Evolutionary conservation across 2,113 vertebrate genomes (phyloP).

Genomic region (Eubucco bourcierii): DNA sequence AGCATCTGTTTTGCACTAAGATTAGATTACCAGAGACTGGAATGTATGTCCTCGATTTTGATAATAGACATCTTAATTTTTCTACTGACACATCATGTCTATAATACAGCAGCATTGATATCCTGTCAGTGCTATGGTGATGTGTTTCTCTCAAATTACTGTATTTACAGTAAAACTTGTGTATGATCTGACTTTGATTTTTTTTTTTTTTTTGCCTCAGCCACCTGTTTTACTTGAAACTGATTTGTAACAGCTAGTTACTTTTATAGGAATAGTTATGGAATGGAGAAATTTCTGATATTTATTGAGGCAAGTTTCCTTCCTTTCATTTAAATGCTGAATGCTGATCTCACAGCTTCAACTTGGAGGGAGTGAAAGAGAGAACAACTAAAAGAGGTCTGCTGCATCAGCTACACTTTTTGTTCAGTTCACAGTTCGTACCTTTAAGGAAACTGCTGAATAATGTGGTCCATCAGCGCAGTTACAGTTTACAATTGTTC

Average conservation of each 20-base stretch:
- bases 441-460: constrained; percentile 70
- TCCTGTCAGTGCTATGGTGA: constrained; percentile 50
- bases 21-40: constrained; percentile 62
- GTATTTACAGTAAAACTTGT: constrained; percentile 67
- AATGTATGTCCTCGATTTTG: constrained; percentile 66
- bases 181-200: constrained; percentile 62
- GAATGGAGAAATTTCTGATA: constrained; percentile 54
- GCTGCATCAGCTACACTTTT: constrained; percentile 51
- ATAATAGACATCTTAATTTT: constrained; percentile 72
- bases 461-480: constrained; percentile 61
- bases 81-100: constrained; percentile 55
- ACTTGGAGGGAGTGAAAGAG: constrained; percentile 37
- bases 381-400: constrained; percentile 46
- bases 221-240: constrained; percentile 69
- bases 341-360: constrained; percentile 47
- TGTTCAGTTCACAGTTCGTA: constrained; percentile 55
- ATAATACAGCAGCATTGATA: constrained; percentile 44
- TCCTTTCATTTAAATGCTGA: constrained; percentile 33
- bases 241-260: constrained; percentile 63
- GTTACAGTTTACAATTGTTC: constrained; percentile 68
- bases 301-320: constrained; percentile 67
- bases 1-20: constrained; percentile 73
- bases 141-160: constrained; percentile 64
- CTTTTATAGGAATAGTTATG: constrained; percentile 54
- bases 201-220: constrained; percentile 66